Conservation (phyloP, 2,797 vertebrate species). For the Nyctibius grandis region DNA sequence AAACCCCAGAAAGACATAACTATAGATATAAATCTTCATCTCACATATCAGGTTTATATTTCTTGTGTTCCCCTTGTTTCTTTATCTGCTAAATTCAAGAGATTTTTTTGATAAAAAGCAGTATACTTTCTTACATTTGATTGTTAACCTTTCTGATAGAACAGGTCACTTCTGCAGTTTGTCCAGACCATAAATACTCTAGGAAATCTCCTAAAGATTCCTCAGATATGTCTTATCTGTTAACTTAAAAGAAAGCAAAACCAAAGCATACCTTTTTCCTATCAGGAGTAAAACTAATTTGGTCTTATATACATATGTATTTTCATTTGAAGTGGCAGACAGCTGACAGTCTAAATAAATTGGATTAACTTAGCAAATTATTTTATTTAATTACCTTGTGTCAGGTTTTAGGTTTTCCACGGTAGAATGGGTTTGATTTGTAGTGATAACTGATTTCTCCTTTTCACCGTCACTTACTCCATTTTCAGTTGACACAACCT, state of each 20-base stretch:
- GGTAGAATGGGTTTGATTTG: conserved; percentile 94
- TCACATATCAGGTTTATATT: neutral
- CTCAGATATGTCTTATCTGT: neutral
- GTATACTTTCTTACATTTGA: neutral
- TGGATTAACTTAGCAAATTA: neutral
- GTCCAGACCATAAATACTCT: neutral
- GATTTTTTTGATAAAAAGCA: neutral
- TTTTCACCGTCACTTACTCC: conserved; percentile 79
- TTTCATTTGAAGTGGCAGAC: neutral
- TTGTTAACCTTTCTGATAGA: neutral
- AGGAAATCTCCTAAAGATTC: neutral
- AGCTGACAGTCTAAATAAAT: neutral
- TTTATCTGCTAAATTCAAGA: neutral
- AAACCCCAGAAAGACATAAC: neutral
- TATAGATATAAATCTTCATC: neutral
- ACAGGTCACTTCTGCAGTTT: neutral
- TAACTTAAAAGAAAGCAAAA: neutral
- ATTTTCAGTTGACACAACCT: conserved; percentile 87
- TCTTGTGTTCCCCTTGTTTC: neutral
- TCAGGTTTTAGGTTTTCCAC: conserved; percentile 96
- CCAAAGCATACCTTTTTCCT: neutral
- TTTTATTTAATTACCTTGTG: conserved; percentile 81
- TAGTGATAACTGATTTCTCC: conserved; percentile 84
- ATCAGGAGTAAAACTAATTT: neutral
- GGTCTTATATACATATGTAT: neutral